A percentile compares a stretch with the other conserved stretches of the same genome.
phyloP scores from a whole-genome alignment of 2,113 vertebrate genomes.

The Mormyrus lacerda region DNA sequence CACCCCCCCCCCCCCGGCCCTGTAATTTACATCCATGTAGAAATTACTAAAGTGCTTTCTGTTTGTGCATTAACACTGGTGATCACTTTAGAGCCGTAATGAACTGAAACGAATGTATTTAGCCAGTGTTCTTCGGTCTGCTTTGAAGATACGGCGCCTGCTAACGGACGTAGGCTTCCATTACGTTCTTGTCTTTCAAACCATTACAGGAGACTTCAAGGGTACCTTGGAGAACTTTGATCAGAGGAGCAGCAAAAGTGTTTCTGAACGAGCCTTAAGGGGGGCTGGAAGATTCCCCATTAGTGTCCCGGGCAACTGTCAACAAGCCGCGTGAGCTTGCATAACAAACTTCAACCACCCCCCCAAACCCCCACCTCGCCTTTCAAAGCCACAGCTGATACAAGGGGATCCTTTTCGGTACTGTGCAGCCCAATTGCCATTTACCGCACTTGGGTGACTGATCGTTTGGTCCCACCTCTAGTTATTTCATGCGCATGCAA shows the following conservation, averaged over 20 bases:
- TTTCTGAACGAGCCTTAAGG: conserved; percentile 21
- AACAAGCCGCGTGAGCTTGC: conserved; percentile 14
- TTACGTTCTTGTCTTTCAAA: conserved; percentile 24
- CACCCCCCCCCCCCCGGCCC: too few relatives aligned
- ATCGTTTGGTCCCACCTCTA: background rate
- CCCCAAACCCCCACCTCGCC: background rate
- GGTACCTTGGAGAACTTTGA: conserved; percentile 16
- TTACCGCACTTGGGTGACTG: too few relatives aligned
- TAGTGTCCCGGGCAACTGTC: conserved; percentile 30
- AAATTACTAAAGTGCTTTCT: background rate
- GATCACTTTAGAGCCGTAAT: background rate
- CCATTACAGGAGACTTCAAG: conserved; percentile 15
- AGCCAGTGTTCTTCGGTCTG: background rate
- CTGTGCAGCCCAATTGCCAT: background rate
- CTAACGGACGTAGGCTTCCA: background rate
- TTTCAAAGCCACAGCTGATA: background rate
- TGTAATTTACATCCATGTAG: background rate
- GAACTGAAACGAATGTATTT: background rate
- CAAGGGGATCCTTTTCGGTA: background rate
- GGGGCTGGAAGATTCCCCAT: conserved; percentile 31
- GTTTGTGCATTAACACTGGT: background rate
- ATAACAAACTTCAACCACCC: conserved; percentile 26
- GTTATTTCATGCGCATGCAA: background rate
- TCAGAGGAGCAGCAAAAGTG: conserved; percentile 3
- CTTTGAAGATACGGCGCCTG: background rate